Evolutionary conservation across 2,113 vertebrate genomes (phyloP).

Genomic region (Mesembrinibis cayennensis): DNA sequence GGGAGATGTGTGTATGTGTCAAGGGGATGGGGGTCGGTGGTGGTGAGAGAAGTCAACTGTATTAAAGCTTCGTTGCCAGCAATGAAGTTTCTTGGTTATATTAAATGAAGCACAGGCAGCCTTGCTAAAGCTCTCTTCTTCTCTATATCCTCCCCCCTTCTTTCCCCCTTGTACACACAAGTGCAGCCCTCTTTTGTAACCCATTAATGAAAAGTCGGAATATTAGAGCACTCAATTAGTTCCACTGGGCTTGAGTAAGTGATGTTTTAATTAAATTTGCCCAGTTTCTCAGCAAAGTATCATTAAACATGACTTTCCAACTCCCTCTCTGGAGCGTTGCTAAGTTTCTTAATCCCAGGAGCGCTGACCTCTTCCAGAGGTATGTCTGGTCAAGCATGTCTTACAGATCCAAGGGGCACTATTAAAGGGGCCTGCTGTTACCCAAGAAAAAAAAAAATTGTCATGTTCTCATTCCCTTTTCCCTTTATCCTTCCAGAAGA

Average conservation of each 20-base stretch:
- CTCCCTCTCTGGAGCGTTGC: slow-evolving; percentile 66
- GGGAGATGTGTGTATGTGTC: slow-evolving; percentile 22
- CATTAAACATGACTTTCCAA: slow-evolving; percentile 74
- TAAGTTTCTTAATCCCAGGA: slow-evolving; percentile 73
- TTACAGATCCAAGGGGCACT: slow-evolving; percentile 55
- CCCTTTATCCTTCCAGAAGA: background rate
- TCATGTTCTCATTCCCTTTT: background rate
- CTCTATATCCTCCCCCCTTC: background rate
- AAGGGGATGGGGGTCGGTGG: background rate
- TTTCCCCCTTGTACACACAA: slow-evolving; percentile 15
- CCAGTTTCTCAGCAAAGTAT: slow-evolving; percentile 72
- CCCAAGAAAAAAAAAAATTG: background rate
- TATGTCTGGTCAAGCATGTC: slow-evolving; percentile 71
- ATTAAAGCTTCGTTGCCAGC: slow-evolving; percentile 30
- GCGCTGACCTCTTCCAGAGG: slow-evolving; percentile 61
- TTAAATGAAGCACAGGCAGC: slow-evolving; percentile 41
- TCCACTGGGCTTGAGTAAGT: slow-evolving; percentile 66
- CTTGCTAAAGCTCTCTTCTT: slow-evolving; percentile 35
- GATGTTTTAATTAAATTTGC: slow-evolving; percentile 78
- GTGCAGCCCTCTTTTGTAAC: slow-evolving; percentile 67
- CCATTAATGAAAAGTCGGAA: slow-evolving; percentile 76
- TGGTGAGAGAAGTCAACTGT: slow-evolving; percentile 53
- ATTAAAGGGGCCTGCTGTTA: slow-evolving; percentile 62
- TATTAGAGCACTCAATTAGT: slow-evolving; percentile 69
- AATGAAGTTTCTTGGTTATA: slow-evolving; percentile 35